Evolutionary conservation across 2,888 invertebrate species (phyloP), one percentile per base, ranked within the genome.

Genomic region (Tethea ocularis): DNA sequence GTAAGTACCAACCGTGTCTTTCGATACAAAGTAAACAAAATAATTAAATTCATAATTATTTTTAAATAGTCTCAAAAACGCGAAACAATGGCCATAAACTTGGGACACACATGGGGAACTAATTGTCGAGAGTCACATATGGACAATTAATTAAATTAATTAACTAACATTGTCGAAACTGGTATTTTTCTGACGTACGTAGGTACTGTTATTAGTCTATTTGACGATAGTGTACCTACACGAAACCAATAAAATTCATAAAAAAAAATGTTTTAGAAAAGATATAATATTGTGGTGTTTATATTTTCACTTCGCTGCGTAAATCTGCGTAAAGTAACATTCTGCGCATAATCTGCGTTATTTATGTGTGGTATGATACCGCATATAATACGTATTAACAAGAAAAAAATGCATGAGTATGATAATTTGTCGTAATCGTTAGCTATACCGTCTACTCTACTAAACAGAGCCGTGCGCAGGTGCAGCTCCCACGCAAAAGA

Each of bases 401-500:
- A 74, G 76, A 71, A 80, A 78, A n/a, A 82, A 79, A 78, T 74
- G 58, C 69, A 74, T 66, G 68, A 71, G 68, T 70, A 76, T 74
- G 75, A 73, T 79, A 79, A 81, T 84, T 79, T 77, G 76, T 72
- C 66, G 74, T 82, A 77, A 81, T 81, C 75, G 74, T 69, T 75
- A 7, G 65, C 68, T 69, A 70, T 64, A 61, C 8, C 74, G 72
- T 71, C 69, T 76, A 69, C 69, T 71, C 69, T 76, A 69, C 69
- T 75, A 69, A 74, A 78, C 63, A 66, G 60, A 57, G 60, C n/a
- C 41, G 41, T 20, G 69, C 73, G 73, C 82, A 81, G 81, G 77
- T 82, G 79, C 69, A 72, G 74, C 78, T 82, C 80, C 79, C 81
- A 82, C 80, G 82, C 77, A 72, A 80, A 80, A 79, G 72, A 72